A percentile compares a stretch with the other conserved stretches of the same genome.
These are phyloP conservation scores for Perizoma flavofasciatum DNA, from an alignment of 2,888 invertebrate genomes.

Conservation along the genomic window DNA sequence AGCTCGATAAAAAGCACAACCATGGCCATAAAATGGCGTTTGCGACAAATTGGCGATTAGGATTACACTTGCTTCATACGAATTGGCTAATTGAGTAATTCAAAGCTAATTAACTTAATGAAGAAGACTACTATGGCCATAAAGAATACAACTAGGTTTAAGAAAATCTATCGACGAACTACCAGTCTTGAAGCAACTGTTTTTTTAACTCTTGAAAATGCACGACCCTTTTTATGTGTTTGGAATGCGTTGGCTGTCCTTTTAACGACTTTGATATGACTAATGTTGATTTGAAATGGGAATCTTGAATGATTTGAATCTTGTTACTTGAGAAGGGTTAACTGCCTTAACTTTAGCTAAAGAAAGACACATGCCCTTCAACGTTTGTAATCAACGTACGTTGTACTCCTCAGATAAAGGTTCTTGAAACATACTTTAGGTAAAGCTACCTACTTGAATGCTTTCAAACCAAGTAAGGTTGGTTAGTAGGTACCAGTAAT, in stretches of 20 bases:
- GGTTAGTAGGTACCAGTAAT: no score
- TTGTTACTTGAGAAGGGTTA: constrained; percentile 23
- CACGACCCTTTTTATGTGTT: no score
- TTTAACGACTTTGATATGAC: constrained; percentile 8
- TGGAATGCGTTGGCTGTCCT: constrained; percentile 1
- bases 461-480: no score
- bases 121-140: not conserved
- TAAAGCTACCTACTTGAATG: no score
- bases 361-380: constrained; percentile 19
- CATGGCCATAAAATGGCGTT: constrained; percentile 51
- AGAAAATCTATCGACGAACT: no score
- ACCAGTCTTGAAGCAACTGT: no score
- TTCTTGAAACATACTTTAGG: no score
- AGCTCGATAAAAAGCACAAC: constrained; percentile 61
- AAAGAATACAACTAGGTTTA: no score
- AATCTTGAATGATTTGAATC: no score
- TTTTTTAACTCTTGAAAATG: no score
- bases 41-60: constrained; percentile 61
- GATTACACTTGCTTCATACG: constrained; percentile 39
- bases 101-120: constrained; percentile 2
- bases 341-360: constrained; percentile 14
- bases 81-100: constrained; percentile 31
- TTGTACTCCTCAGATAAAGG: not conserved
- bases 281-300: constrained; percentile 20
- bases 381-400: not conserved